phyloP scores from a whole-genome alignment of 2,113 vertebrate genomes.

The Pao palembangensis region DNA sequence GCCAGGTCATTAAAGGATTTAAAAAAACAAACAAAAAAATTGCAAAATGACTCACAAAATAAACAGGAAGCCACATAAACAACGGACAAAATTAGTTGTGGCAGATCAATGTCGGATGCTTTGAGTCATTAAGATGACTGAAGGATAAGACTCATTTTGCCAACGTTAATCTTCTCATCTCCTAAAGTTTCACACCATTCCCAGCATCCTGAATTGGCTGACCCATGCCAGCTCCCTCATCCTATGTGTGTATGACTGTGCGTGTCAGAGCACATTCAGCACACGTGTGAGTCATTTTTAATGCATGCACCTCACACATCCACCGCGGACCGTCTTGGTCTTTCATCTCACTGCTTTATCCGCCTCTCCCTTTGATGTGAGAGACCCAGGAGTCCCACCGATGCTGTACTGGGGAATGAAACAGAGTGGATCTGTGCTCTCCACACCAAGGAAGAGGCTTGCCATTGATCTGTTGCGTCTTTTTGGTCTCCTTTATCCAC shows the following conservation, averaged over 20 bases:
- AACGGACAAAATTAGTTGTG: too few relatives aligned
- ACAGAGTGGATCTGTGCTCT: constrained; percentile 40
- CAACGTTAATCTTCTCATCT: background rate
- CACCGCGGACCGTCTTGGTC: constrained; percentile 36
- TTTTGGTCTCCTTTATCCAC: constrained; percentile 8
- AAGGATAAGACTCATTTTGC: too few relatives aligned
- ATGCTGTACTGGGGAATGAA: constrained; percentile 50
- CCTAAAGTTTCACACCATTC: too few relatives aligned
- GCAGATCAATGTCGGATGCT: too few relatives aligned
- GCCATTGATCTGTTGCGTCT: constrained; percentile 40
- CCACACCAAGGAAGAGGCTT: constrained; percentile 32
- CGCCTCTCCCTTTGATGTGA: constrained; percentile 59
- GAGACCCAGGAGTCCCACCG: constrained; percentile 55
- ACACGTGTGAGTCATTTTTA: constrained; percentile 24
- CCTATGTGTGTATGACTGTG: too few relatives aligned
- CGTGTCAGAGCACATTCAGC: constrained; percentile 16
- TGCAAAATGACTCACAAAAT: too few relatives aligned
- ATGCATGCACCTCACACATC: constrained; percentile 53
- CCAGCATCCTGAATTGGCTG: constrained; percentile 4
- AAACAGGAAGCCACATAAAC: too few relatives aligned
- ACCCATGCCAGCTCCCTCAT: constrained; percentile 32
- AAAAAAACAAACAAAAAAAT: too few relatives aligned
- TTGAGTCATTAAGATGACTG: too few relatives aligned
- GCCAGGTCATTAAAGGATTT: too few relatives aligned
- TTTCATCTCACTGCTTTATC: constrained; percentile 67